phyloP scores from a whole-genome alignment of 2,797 vertebrate species.

The Eutrigla gurnardus region DNA sequence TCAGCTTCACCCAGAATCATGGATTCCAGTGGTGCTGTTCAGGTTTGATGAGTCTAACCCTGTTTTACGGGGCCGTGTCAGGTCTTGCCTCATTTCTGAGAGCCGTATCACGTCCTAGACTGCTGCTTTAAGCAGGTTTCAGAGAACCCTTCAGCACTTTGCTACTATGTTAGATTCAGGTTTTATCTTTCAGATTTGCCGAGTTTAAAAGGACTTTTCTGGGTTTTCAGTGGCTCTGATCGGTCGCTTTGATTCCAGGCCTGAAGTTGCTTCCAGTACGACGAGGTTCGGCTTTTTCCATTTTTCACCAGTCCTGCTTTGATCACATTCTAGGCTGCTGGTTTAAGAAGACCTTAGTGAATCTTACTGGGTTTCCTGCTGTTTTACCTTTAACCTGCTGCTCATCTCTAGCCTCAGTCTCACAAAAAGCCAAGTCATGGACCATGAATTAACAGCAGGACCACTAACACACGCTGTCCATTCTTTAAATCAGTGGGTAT shows the following conservation, averaged over 20 bases:
- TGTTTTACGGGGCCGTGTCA: neutral
- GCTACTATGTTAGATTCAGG: neutral
- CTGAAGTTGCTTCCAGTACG: neutral
- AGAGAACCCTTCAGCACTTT: neutral
- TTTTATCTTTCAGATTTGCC: neutral
- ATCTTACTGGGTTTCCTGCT: neutral
- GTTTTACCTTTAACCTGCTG: neutral
- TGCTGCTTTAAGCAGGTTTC: conserved; percentile 4
- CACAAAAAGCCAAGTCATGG: too few species aligned
- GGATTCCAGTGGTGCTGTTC: neutral
- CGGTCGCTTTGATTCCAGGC: neutral
- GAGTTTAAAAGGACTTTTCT: neutral
- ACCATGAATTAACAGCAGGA: too few species aligned
- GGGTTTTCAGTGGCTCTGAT: neutral
- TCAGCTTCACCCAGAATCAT: neutral
- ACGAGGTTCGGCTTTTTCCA: neutral
- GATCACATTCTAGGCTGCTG: neutral
- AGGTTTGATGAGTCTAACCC: neutral
- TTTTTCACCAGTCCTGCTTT: neutral
- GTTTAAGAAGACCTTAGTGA: neutral
- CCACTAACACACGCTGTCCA: too few species aligned
- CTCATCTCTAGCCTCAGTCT: too few species aligned
- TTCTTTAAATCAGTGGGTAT: too few species aligned
- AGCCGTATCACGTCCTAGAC: neutral
- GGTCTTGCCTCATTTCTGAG: neutral